Conservation (phyloP, 1,140 invertebrate species). For the Anoplophora glabripennis region DNA sequence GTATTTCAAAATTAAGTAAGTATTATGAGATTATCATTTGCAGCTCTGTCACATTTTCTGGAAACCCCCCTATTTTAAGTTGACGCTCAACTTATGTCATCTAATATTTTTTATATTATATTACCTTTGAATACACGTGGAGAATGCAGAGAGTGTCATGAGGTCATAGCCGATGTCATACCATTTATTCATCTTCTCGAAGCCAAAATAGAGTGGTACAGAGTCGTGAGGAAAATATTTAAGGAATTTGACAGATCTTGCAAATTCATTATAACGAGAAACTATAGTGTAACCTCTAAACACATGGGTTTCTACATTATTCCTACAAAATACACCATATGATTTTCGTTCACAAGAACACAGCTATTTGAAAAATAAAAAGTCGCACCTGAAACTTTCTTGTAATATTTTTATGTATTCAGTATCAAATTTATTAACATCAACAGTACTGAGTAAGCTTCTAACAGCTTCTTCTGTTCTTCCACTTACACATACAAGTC, state of each 20-base stretch:
- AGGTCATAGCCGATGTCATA: constrained; percentile 63
- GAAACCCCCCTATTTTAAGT: no score
- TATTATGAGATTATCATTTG: no score
- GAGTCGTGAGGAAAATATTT: constrained; percentile 59
- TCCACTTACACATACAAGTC: constrained; percentile 64
- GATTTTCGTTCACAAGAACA: no score
- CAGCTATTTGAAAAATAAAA: no score
- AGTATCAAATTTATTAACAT: constrained; percentile 56
- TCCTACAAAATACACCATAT: constrained; percentile 32
- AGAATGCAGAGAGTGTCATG: constrained; percentile 67
- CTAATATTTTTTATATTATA: no score
- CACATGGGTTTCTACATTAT: constrained; percentile 56
- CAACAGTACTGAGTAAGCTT: constrained; percentile 63
- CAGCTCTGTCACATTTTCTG: no score
- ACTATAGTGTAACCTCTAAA: constrained; percentile 59
- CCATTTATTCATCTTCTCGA: constrained; percentile 93
- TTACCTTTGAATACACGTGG: constrained; percentile 66
- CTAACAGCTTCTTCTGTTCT: no score
- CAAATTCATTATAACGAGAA: constrained; percentile 49
- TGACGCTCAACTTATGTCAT: no score
- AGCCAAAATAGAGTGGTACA: constrained; percentile 81
- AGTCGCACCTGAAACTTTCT: constrained; percentile 31
- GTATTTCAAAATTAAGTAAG: no score
- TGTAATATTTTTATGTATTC: constrained; percentile 59
- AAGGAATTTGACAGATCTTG: constrained; percentile 53